Evolutionary conservation across 2,113 vertebrate species (phyloP).

Genomic region (Actinemys pallida): DNA sequence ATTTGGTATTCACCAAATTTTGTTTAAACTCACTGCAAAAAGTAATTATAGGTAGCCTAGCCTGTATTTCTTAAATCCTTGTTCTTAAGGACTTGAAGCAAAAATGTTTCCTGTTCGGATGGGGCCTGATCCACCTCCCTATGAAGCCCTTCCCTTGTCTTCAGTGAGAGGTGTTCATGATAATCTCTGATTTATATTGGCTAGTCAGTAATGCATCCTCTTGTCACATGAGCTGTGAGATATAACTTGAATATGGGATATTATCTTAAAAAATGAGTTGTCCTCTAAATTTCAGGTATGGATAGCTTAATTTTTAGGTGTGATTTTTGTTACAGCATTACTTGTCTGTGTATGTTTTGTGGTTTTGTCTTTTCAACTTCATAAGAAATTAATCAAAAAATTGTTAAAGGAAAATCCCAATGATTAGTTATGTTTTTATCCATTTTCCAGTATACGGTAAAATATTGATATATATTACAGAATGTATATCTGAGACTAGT

Average conservation of each 20-base stretch:
- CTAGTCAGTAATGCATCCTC: background rate
- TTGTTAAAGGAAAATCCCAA: background rate
- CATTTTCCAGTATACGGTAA: background rate
- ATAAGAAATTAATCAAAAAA: background rate
- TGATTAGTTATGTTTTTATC: background rate
- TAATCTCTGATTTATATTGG: background rate
- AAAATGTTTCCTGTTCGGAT: background rate
- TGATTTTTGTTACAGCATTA: background rate
- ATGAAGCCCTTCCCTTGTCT: background rate
- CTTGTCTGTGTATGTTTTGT: background rate
- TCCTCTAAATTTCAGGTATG: background rate
- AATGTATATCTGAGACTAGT: background rate
- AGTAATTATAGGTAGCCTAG: slow-evolving; percentile 56
- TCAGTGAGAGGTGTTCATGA: background rate
- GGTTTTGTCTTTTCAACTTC: background rate
- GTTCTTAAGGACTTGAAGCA: slow-evolving; percentile 21
- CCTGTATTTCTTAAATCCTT: slow-evolving; percentile 56
- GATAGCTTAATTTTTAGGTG: background rate
- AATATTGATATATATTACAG: background rate
- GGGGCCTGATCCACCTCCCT: background rate
- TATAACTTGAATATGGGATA: background rate
- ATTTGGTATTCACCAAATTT: slow-evolving; percentile 58
- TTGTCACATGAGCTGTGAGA: background rate
- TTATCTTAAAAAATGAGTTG: background rate
- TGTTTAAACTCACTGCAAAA: slow-evolving; percentile 56